Evolutionary conservation across 37 sponge, comb jelly and placozoan species (phyloP).

Genomic region (Mnemiopsis leidyi): DNA sequence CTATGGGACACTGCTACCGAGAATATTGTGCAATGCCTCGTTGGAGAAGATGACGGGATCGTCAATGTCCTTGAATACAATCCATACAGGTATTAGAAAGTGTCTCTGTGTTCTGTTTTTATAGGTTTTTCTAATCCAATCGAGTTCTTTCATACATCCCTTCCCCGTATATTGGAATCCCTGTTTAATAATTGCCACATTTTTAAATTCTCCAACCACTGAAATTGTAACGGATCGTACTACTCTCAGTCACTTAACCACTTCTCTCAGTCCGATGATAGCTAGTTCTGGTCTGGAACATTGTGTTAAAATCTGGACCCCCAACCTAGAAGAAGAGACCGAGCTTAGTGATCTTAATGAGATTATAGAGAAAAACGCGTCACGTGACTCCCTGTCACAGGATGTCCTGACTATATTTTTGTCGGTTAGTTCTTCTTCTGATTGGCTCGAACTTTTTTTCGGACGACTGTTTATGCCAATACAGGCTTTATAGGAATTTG

Average conservation of each 20-base stretch:
- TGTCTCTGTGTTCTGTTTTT: too few relatives aligned
- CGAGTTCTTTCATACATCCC: too few relatives aligned
- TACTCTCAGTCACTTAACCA: background rate
- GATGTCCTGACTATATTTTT: background rate
- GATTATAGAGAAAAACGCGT: conserved; percentile 62
- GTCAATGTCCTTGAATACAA: conserved; percentile 67
- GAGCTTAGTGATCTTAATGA: conserved; percentile 68
- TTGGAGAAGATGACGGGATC: conserved; percentile 84
- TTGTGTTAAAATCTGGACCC: conserved; percentile 86
- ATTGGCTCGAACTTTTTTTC: too few relatives aligned
- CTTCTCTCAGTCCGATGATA: conserved; percentile 77
- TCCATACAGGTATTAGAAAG: background rate
- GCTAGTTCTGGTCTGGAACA: conserved; percentile 91
- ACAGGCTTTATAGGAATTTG: too few relatives aligned
- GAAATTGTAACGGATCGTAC: background rate
- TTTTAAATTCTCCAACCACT: too few relatives aligned
- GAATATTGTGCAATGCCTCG: conserved; percentile 82
- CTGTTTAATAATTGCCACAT: too few relatives aligned
- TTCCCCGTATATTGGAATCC: too few relatives aligned
- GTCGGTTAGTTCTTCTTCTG: background rate
- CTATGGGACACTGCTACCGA: conserved; percentile 87
- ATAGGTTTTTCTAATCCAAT: too few relatives aligned
- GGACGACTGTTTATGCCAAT: too few relatives aligned
- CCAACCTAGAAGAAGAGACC: conserved; percentile 68
- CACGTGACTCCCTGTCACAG: background rate